phyloP scores from a whole-genome alignment of 2,797 vertebrate genomes.

The Microctenopoma stevenorrisi region DNA sequence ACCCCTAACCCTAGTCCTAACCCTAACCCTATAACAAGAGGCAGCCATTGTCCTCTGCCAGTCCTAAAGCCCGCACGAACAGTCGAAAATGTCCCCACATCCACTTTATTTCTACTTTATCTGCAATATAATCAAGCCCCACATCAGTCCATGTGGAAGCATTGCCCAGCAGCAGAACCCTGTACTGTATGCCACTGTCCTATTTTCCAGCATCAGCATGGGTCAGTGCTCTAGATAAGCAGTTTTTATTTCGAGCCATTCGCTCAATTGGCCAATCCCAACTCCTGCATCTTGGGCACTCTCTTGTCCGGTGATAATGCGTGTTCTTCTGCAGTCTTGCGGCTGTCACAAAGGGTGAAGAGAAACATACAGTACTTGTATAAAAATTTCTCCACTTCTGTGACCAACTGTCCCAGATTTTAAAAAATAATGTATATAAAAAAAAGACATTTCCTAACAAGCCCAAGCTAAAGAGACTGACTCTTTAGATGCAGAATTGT shows the following conservation, averaged over 20 bases:
- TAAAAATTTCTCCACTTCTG: slow-evolving; percentile 56
- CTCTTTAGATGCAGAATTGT: slow-evolving; percentile 16
- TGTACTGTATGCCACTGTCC: slow-evolving; percentile 40
- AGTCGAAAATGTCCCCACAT: slow-evolving; percentile 2
- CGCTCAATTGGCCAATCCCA: slow-evolving; percentile 13
- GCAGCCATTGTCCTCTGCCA: background rate
- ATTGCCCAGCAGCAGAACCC: slow-evolving; percentile 6
- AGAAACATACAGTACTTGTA: slow-evolving; percentile 25
- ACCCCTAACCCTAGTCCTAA: no score
- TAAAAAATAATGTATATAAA: slow-evolving; percentile 17
- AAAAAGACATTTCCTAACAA: slow-evolving; percentile 30
- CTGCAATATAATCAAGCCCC: slow-evolving; percentile 10
- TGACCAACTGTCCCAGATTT: slow-evolving; percentile 37
- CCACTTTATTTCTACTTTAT: slow-evolving; percentile 9
- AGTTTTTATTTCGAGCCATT: slow-evolving; percentile 18
- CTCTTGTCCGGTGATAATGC: slow-evolving; percentile 13
- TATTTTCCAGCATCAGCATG: slow-evolving; percentile 47
- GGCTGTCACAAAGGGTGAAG: slow-evolving; percentile 36
- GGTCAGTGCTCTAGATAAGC: slow-evolving; percentile 50
- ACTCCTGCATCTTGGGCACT: slow-evolving; percentile 15
- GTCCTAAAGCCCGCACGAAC: background rate
- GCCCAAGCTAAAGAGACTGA: slow-evolving; percentile 6
- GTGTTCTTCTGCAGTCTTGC: slow-evolving; percentile 31
- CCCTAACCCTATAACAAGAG: background rate
- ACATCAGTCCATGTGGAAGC: slow-evolving; percentile 6